Evolutionary conservation across 2,113 vertebrate species (phyloP), one percentile per base, ranked within the genome.

Genomic region (Opisthocomus hoazin): DNA sequence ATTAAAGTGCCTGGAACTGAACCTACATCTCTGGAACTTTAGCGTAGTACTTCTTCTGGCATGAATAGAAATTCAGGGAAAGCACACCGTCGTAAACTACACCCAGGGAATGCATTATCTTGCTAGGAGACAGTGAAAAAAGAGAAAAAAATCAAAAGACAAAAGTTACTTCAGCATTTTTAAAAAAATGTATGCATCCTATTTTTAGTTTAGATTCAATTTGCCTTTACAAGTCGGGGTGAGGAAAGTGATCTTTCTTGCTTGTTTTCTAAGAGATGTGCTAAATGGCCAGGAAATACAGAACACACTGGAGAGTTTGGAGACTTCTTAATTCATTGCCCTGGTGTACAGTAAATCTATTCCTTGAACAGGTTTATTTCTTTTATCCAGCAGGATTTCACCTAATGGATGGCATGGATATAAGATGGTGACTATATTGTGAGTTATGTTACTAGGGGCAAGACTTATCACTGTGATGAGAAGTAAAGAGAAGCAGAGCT

Each of bases 311-410:
- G 93, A 92, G 87, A 95, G 24, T 85, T 90, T 88, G 82, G 73
- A 96, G 80, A 90, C 60, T 61, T 82, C n/a, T 88, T 94, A 97
- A 94, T 97, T 98, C 93, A 96, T 96, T 56, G 57, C 71, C 57
- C 41, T 84, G 23, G 23, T 74, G 36, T 94, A 90, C 48, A 88
- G 69, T 97, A 95, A 97, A 96, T 97, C 88, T 97, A 78, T 95
- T 96, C 53, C 68, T 96, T 91, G 43, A 98, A 87, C 89, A 97
- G 92, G 45, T 97, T 97, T 97, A 94, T 96, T 97, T 97, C 81
- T 96, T 97, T 94, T 96, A 94, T 95, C 93, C 95, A 96, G 73
- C 34, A 96, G 22, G 58, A 73, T 77, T 95, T 96, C 94, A 91
- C 20, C 56, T 95, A 97, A 95, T 91, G 53, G 75, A 95, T 96